These are phyloP conservation scores for Embiotoca jacksoni DNA, from an alignment of 2,113 vertebrate genomes.

Conservation along the genomic window DNA sequence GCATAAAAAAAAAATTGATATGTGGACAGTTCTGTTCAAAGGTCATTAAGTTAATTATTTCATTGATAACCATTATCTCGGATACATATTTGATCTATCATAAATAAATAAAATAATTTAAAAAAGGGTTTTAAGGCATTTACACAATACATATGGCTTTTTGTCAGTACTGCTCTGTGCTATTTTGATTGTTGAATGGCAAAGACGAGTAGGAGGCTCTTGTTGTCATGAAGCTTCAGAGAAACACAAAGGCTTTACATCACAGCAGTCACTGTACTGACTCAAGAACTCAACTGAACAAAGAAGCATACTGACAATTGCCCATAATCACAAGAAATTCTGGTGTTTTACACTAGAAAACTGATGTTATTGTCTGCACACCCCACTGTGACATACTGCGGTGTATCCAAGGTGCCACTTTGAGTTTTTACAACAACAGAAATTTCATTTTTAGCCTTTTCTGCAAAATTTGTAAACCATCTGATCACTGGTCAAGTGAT, in stretches of 20 bases:
- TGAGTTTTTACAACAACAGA: background rate
- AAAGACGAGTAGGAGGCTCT: background rate
- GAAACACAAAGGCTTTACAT: conserved; percentile 16
- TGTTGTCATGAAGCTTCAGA: background rate
- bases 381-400: background rate
- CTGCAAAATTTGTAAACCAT: too few species aligned
- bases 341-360: background rate
- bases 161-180: background rate
- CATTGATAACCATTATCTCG: background rate
- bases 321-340: background rate
- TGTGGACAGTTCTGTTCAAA: background rate
- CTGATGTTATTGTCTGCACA: background rate
- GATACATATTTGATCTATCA: too few species aligned
- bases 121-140: too few species aligned
- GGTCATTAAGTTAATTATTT: conserved; percentile 8
- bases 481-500: too few species aligned
- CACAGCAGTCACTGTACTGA: background rate
- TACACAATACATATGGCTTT: background rate
- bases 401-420: background rate
- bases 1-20: too few species aligned
- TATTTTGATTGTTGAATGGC: background rate
- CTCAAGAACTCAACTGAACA: background rate
- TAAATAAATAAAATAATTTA: fast-evolving
- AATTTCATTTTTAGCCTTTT: background rate
- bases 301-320: background rate